Evolutionary conservation across 2,888 invertebrate species (phyloP), one percentile per base, ranked within the genome.

Genomic region (Microctonus aethiopoides): DNA sequence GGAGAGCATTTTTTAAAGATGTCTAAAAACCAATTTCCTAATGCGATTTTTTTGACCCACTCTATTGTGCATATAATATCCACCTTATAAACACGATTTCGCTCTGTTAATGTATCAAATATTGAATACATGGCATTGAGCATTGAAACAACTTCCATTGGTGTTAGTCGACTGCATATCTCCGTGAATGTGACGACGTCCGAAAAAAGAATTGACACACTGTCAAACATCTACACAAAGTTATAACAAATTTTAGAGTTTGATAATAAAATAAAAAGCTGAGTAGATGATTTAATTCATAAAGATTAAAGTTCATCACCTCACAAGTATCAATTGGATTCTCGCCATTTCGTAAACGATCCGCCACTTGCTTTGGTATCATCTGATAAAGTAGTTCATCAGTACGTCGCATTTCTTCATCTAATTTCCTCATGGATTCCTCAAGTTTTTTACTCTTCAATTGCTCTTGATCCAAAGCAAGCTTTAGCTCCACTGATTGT

Each of bases 331-430:
- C 96, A 65, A 98, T 96, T 0, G 98, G 95, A 81, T 95, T 96
- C 87, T 96, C 96, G n/a, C 99, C 99, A 67, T 94, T 93, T 76
- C 98, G 88, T 66, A 99, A 89, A 59, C 97, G 89, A 86, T 98
- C 98, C 0, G 98, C 98, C 5, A 99, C 98, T 84, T 97, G 95
- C 85, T 97, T 97, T 34, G 99, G 99, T 89, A 99, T 98, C 98
- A 99, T 98, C 89, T 99, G 98, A 87, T 99, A 99, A 0, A 99
- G 88, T 29, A 99, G 88, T 80, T 97, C 96, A 84, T 99, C 98
- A 0, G 98, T 98, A 73, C 97, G 90, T 80, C 94, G 92, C 96
- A 98, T 98, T 87, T 98, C 98, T 76, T 95, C 94, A 84, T 98
- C 98, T 75, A 99, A 87, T 83, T 97, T 96, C 78, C 94, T 90